A percentile compares a stretch with the other conserved stretches of the same genome.
Evolutionary conservation across 2,888 invertebrate species (phyloP).

Genomic region (Listrodromus nycthemerus): DNA sequence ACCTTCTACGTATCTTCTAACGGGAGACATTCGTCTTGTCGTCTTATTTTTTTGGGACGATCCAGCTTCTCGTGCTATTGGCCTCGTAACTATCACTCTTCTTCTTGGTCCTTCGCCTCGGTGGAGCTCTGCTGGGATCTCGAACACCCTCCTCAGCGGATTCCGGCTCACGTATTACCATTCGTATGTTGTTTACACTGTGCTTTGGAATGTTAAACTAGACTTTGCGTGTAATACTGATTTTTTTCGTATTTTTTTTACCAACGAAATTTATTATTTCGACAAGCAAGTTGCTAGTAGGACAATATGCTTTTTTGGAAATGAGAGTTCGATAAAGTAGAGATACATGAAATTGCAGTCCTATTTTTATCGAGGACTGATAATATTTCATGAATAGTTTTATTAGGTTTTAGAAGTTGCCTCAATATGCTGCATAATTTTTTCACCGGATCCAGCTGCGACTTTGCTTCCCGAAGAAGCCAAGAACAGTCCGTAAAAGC

Average conservation of each 20-base stretch:
- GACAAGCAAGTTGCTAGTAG: too few relatives aligned
- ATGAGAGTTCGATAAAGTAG: too few relatives aligned
- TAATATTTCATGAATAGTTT: too few relatives aligned
- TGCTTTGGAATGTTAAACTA: background rate
- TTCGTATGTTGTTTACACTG: conserved; percentile 1
- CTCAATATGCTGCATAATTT: too few relatives aligned
- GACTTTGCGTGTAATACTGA: background rate
- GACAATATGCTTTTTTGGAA: too few relatives aligned
- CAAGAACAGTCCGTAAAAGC: conserved; percentile 4
- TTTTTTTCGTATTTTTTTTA: background rate
- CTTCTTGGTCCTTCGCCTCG: conserved; percentile 4
- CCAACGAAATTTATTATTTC: background rate
- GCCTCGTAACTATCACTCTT: conserved; percentile 45
- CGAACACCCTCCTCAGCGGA: background rate
- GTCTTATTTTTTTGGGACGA: conserved; percentile 58
- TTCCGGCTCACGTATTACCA: conserved; percentile 16
- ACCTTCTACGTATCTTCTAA: conserved; percentile 51
- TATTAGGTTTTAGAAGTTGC: too few relatives aligned
- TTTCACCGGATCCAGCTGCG: background rate
- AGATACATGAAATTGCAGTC: too few relatives aligned
- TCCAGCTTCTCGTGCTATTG: conserved; percentile 25
- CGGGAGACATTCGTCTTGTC: conserved; percentile 62
- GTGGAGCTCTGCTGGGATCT: background rate
- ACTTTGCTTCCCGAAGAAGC: background rate
- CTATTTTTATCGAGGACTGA: too few relatives aligned